Percentiles rank a stretch among this genome's conserved stretches.
Evolutionary conservation across 2,113 vertebrate species (phyloP).

Genomic region (Plecotus auritus): DNA sequence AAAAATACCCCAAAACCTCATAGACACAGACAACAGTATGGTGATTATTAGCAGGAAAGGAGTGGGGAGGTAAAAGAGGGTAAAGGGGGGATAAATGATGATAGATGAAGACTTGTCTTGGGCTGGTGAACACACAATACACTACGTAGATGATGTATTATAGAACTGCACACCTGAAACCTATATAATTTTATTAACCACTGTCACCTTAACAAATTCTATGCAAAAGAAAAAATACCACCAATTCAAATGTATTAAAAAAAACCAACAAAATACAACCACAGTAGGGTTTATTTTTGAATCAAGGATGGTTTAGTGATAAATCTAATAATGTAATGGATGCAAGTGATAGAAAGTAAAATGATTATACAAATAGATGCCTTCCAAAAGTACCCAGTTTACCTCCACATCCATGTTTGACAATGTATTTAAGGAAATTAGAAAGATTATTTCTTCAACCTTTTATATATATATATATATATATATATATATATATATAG

Average conservation of each 20-base stretch:
- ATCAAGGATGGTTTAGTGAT: not conserved
- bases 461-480: not conserved
- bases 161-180: too few species aligned
- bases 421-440: constrained; percentile 3
- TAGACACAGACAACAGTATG: too few species aligned
- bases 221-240: not conserved
- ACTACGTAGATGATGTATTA: too few species aligned
- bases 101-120: not conserved
- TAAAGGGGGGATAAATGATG: not conserved
- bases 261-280: not conserved
- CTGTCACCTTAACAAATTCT: not conserved
- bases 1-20: too few species aligned
- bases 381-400: not conserved
- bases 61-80: not conserved
- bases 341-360: not conserved
- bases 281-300: constrained; percentile 33
- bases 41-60: not conserved
- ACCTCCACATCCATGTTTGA: not conserved
- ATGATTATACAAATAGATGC: not conserved
- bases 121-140: not conserved
- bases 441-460: not conserved
- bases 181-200: not conserved
- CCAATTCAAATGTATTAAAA: constrained; percentile 30
- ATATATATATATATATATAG: not conserved
- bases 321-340: not conserved